phyloP scores from a whole-genome alignment of 92 coral and sea anemone genomes.

The Epizoanthus scotinus region DNA sequence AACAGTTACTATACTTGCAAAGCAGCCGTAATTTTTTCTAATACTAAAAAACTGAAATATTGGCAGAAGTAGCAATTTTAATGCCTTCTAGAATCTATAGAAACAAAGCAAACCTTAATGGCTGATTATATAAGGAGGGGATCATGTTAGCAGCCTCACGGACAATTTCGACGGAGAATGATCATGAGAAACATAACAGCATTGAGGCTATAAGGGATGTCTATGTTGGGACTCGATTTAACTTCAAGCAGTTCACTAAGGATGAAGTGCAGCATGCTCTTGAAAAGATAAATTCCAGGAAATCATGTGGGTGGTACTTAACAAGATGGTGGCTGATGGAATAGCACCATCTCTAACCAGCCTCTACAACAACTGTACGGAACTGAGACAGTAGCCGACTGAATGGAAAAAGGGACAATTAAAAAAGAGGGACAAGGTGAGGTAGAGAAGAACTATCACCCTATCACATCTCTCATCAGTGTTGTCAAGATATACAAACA shows the following conservation, averaged over 20 bases:
- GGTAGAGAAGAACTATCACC: slow-evolving; percentile 11
- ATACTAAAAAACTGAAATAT: too few species aligned
- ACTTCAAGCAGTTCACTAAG: background rate
- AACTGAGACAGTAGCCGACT: slow-evolving; percentile 13
- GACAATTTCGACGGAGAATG: too few species aligned
- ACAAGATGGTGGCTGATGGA: background rate
- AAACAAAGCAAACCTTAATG: too few species aligned
- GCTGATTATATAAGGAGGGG: background rate
- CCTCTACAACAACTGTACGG: slow-evolving; percentile 15
- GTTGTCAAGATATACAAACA: slow-evolving; percentile 11
- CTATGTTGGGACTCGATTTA: background rate
- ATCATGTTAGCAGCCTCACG: background rate
- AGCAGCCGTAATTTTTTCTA: too few species aligned
- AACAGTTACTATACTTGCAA: too few species aligned
- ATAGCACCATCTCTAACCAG: slow-evolving; percentile 32
- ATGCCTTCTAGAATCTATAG: too few species aligned
- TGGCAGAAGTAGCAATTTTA: too few species aligned
- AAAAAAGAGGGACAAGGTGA: slow-evolving; percentile 7
- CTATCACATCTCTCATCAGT: slow-evolving; percentile 9
- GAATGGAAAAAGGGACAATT: slow-evolving; percentile 26
- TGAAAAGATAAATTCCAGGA: slow-evolving; percentile 18
- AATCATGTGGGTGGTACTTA: slow-evolving; percentile 28
- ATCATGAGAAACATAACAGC: slow-evolving; percentile 3
- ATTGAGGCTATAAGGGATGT: background rate
- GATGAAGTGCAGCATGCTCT: slow-evolving; percentile 26